Evolutionary conservation across 2,888 invertebrate genomes (phyloP), one percentile per base, ranked within the genome.

Genomic region (Prosapia bicincta): DNA sequence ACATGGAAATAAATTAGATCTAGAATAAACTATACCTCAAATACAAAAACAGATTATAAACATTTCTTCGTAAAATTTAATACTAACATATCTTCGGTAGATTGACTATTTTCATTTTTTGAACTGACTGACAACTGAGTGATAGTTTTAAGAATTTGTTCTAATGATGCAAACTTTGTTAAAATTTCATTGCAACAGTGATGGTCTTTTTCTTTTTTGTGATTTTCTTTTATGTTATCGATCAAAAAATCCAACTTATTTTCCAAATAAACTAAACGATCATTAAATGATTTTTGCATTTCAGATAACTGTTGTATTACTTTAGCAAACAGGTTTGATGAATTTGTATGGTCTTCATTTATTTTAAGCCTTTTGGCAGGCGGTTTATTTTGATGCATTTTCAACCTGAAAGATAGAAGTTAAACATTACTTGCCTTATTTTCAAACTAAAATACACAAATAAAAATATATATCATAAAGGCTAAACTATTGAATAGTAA

Each of bases 221-320:
- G 24, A 66, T 24, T n/a, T 30, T 65, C 54, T 26, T 71, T 54
- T 54, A 66, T 23, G 65, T 66, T 20, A 72, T 43, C 23, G 23
- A 72, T 66, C 6, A 72, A 32, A 23, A 72, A 25, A 26, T 72
- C 72, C 10, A 72, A 65, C 24, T 72, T 72, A 30, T 66, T 65
- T 32, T 72, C 72, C 25, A 72, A 32, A 24, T 28, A 24, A 23
- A 25, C n/a, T 20, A 72, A 66, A 15, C 72, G 26, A 23, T 28
- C 30, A 20, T 26, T 72, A 25, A 72, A 72, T 15, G 28, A 23
- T 1, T 28, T 20, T 24, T 72, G 72, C 32, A 72, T 32, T 23
- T 72, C 72, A n/a, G 66, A 32, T 5, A 72, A 24, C 66, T 72
- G 72, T 24, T 72, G 26, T 25, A 28, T 72, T n/a, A 72, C 66